Percentiles rank a stretch among this genome's conserved stretches.
phyloP scores from a whole-genome alignment of 2,113 vertebrate genomes.

The Lamprotornis superbus region DNA sequence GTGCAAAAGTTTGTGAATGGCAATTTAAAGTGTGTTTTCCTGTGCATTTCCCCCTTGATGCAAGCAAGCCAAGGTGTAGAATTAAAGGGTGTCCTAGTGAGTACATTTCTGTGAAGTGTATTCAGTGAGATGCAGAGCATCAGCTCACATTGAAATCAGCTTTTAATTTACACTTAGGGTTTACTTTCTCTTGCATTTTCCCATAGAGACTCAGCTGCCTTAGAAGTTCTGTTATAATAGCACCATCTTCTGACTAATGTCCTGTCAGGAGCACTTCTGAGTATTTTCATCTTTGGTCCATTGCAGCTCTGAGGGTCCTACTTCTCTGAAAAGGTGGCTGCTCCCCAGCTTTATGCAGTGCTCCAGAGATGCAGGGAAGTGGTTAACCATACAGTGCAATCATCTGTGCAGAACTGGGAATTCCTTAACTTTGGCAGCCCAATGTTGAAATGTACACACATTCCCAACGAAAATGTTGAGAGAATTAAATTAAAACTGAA shows the following conservation, averaged over 20 bases:
- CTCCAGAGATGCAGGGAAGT: background rate
- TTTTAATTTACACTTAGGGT: background rate
- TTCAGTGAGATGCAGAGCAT: background rate
- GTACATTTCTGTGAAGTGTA: background rate
- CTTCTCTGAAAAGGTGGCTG: background rate
- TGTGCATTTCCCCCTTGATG: background rate
- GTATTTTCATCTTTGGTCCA: background rate
- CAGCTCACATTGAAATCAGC: background rate
- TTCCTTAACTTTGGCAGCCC: background rate
- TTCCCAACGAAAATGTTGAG: background rate
- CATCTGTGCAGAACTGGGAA: background rate
- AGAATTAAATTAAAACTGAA: conserved; percentile 22
- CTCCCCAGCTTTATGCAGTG: background rate
- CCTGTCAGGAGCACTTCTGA: background rate
- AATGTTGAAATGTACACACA: background rate
- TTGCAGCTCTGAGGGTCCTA: background rate
- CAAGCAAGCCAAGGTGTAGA: background rate
- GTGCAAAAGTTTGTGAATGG: background rate
- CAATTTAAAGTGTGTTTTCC: background rate
- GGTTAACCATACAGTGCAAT: background rate
- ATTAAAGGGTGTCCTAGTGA: background rate
- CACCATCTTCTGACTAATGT: conserved; percentile 31
- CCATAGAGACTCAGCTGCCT: background rate
- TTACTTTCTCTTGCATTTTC: background rate
- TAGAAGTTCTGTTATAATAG: conserved; percentile 14